Conservation (phyloP, 2,888 invertebrate genomes). For the Meliscaeva auricollis region DNA sequence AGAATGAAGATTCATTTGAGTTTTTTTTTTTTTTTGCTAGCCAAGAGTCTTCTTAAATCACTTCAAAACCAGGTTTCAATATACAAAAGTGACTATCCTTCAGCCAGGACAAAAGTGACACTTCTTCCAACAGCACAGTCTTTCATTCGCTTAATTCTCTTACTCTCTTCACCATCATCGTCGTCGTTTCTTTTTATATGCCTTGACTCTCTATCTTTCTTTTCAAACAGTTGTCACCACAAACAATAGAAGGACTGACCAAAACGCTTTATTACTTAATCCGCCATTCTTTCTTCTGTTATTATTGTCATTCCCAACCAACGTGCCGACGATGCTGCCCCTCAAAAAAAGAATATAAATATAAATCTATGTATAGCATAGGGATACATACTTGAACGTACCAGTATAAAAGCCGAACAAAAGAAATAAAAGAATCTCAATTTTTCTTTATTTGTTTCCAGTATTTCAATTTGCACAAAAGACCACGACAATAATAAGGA, state of each 20-base stretch:
- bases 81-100: too few relatives aligned
- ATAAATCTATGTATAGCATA: too few relatives aligned
- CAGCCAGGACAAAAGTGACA: too few relatives aligned
- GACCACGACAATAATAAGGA: slow-evolving; percentile 72
- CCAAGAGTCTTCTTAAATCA: not conserved
- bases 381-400: not conserved
- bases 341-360: slow-evolving; percentile 1
- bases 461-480: slow-evolving; percentile 75
- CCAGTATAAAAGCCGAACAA: slow-evolving; percentile 30
- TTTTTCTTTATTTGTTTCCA: slow-evolving; percentile 72
- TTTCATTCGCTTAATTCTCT: too few relatives aligned
- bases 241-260: slow-evolving; percentile 29
- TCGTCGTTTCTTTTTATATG: not conserved
- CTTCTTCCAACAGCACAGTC: too few relatives aligned
- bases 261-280: slow-evolving; percentile 49
- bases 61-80: not conserved
- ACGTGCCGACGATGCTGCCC: not conserved
- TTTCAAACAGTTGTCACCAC: slow-evolving; percentile 37
- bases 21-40: not conserved
- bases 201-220: slow-evolving; percentile 24
- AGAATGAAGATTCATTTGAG: too few relatives aligned
- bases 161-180: too few relatives aligned
- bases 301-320: slow-evolving; percentile 35
- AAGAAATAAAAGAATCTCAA: slow-evolving; percentile 55
- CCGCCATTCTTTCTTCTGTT: slow-evolving; percentile 26